Evolutionary conservation across 2,113 vertebrate genomes (phyloP).

Genomic region (Castor canadensis): DNA sequence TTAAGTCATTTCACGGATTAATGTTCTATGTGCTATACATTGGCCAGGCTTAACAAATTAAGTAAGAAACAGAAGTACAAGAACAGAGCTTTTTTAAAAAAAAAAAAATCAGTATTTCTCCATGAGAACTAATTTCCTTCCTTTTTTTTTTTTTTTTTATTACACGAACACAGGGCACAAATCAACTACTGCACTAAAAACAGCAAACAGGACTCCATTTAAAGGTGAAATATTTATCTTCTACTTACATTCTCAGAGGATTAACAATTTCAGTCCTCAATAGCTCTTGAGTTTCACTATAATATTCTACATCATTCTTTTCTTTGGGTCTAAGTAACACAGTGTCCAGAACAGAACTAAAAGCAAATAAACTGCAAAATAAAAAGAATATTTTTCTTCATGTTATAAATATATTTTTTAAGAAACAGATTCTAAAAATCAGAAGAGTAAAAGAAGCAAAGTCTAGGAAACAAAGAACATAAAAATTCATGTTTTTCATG

Average conservation of each 20-base stretch:
- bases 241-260: constrained; percentile 96
- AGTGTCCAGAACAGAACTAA: constrained; percentile 97
- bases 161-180: background rate
- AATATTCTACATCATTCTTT: constrained; percentile 97
- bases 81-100: background rate
- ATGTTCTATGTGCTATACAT: background rate
- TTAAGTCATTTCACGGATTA: background rate
- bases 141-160: background rate
- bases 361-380: constrained; percentile 94
- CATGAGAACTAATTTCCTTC: background rate
- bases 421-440: background rate
- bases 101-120: background rate
- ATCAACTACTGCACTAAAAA: background rate
- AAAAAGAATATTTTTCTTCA: background rate
- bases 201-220: background rate
- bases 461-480: background rate
- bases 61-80: background rate
- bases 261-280: constrained; percentile 98
- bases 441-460: background rate
- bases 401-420: background rate
- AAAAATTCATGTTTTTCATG: background rate
- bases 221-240: background rate
- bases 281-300: constrained; percentile 97
- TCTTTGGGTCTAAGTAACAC: constrained; percentile 96
- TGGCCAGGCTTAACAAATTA: background rate